phyloP scores from a whole-genome alignment of 2,888 invertebrate genomes.

The Periphyllus acericola region DNA sequence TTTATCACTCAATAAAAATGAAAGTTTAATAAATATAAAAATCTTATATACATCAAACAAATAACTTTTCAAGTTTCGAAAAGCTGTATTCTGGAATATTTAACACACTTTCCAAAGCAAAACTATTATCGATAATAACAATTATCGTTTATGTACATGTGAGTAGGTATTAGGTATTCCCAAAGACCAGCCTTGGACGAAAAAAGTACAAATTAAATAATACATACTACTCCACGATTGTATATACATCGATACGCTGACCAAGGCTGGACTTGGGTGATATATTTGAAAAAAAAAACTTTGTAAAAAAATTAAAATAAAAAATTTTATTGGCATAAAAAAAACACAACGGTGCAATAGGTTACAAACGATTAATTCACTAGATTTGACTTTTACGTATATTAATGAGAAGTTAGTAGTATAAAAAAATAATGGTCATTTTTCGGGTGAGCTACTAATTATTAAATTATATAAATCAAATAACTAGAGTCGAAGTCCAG shows the following conservation, averaged over 20 bases:
- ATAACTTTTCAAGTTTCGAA: too few species aligned
- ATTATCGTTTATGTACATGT: too few species aligned
- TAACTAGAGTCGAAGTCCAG: slow-evolving; percentile 63
- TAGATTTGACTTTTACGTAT: slow-evolving; percentile 40
- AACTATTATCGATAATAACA: too few species aligned
- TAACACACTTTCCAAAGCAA: too few species aligned
- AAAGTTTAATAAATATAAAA: too few species aligned
- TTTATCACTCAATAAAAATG: too few species aligned
- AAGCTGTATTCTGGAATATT: too few species aligned
- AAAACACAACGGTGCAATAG: slow-evolving; percentile 50
- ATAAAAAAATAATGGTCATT: slow-evolving; percentile 42
- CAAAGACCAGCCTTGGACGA: slow-evolving; percentile 61
- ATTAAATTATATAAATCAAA: slow-evolving; percentile 55
- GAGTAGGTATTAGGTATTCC: slow-evolving; percentile 26
- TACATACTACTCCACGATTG: slow-evolving; percentile 37
- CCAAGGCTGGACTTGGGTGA: slow-evolving; percentile 63
- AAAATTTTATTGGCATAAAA: slow-evolving; percentile 47
- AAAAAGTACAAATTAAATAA: slow-evolving; percentile 20
- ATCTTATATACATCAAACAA: too few species aligned
- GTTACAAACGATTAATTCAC: slow-evolving; percentile 55
- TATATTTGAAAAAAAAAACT: slow-evolving; percentile 41
- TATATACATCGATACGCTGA: slow-evolving; percentile 25
- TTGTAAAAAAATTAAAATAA: slow-evolving; percentile 47
- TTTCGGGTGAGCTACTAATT: slow-evolving; percentile 36
- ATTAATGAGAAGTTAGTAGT: slow-evolving; percentile 61